Evolutionary conservation across 2,888 invertebrate genomes (phyloP).

Genomic region (Agriotes lineatus): DNA sequence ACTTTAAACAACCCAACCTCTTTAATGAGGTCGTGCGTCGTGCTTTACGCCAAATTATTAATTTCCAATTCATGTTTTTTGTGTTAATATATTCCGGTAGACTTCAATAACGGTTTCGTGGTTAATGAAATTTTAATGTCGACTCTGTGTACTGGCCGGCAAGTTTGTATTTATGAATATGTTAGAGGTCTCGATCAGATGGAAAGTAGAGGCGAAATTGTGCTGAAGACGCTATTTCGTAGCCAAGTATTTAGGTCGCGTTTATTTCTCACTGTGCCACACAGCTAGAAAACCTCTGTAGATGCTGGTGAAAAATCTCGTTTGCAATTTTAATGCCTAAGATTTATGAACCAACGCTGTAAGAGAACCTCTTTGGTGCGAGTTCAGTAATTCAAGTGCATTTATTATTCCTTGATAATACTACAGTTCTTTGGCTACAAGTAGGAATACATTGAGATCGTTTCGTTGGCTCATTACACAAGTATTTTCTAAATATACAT

Average conservation of each 20-base stretch:
- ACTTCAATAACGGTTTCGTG: neutral
- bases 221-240: neutral
- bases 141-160: neutral
- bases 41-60: slow-evolving; percentile 14
- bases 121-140: neutral
- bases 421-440: too few species aligned
- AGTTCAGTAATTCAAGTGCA: too few species aligned
- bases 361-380: too few species aligned
- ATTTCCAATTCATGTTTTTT: neutral
- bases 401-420: too few species aligned
- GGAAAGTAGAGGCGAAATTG: neutral
- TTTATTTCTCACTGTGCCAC: slow-evolving; percentile 7
- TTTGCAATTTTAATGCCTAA: too few species aligned
- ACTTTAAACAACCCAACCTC: slow-evolving; percentile 29
- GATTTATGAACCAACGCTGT: too few species aligned
- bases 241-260: slow-evolving; percentile 8
- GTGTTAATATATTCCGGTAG: neutral
- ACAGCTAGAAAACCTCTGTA: too few species aligned
- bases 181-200: neutral
- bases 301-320: too few species aligned
- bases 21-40: slow-evolving; percentile 35
- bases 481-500: too few species aligned
- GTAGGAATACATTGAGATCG: too few species aligned
- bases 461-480: too few species aligned
- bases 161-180: neutral